Conservation (phyloP, 2,797 vertebrate species). For the Siniperca obscura region DNA sequence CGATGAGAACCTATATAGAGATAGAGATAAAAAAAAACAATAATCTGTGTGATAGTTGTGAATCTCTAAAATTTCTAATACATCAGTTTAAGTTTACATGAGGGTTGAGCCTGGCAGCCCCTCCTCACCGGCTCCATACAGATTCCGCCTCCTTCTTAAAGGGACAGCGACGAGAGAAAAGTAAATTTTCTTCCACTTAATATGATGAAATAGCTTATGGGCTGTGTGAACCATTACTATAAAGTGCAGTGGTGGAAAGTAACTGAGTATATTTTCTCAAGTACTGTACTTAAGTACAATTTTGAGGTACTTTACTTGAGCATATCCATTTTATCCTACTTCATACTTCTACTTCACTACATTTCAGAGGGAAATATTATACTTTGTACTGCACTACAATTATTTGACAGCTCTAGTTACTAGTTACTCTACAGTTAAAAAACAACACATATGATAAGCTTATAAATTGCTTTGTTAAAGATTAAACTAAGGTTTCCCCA, state of each 20-base stretch:
- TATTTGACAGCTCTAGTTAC: not conserved
- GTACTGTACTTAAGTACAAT: not conserved
- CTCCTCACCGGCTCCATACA: not conserved
- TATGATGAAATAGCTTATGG: not conserved
- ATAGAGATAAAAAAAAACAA: too few species aligned
- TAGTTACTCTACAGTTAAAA: not conserved
- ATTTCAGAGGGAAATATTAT: not conserved
- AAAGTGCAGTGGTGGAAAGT: not conserved
- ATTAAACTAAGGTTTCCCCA: too few species aligned
- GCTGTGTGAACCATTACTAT: not conserved
- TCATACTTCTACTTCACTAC: not conserved
- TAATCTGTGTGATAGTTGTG: fast-evolving
- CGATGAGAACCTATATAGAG: fast-evolving
- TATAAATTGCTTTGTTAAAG: too few species aligned
- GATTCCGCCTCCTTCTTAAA: slow-evolving; percentile 37
- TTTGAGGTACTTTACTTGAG: too few species aligned
- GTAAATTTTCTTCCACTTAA: not conserved
- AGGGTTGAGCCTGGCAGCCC: not conserved
- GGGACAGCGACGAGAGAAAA: not conserved
- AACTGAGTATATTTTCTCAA: not conserved
- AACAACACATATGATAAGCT: too few species aligned
- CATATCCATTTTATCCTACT: not conserved
- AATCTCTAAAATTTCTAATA: fast-evolving
- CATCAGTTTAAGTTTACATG: fast-evolving
- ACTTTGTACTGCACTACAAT: not conserved